phyloP scores from a whole-genome alignment of 1,140 invertebrate genomes.

The Macrobrachium rosenbergii region DNA sequence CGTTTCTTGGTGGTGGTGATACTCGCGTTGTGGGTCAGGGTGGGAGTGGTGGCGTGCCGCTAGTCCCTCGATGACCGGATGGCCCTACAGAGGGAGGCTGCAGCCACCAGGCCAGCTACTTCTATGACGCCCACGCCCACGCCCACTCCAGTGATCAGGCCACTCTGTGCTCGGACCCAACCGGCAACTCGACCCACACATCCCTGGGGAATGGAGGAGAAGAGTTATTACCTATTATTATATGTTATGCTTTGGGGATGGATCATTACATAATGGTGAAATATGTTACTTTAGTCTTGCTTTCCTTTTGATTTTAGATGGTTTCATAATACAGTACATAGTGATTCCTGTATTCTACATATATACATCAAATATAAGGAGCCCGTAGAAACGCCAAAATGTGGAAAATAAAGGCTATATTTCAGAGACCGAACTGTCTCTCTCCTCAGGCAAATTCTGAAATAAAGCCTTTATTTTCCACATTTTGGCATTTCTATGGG shows the following conservation, averaged over 20 bases:
- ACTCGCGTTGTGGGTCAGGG: background rate
- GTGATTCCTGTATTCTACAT: no score
- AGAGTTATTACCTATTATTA: background rate
- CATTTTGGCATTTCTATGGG: no score
- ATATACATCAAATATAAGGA: no score
- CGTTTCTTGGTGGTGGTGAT: slow-evolving; percentile 1
- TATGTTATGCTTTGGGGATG: background rate
- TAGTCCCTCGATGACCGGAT: slow-evolving; percentile 41
- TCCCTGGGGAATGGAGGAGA: slow-evolving; percentile 39
- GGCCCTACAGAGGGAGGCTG: slow-evolving; percentile 57
- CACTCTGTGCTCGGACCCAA: slow-evolving; percentile 60
- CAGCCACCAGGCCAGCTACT: slow-evolving; percentile 59
- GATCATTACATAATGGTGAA: no score
- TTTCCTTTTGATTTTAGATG: no score
- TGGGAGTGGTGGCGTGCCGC: slow-evolving; percentile 56
- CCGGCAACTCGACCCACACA: slow-evolving; percentile 54
- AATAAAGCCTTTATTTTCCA: no score
- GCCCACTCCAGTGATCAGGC: slow-evolving; percentile 56
- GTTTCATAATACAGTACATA: no score
- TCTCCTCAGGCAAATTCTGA: no score
- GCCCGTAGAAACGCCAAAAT: no score
- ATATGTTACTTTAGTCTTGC: no score
- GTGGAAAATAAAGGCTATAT: no score
- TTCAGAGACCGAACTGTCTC: no score
- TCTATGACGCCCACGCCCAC: slow-evolving; percentile 61